Conservation (phyloP, 1,140 invertebrate species). For the Drosophila pseudoananassae region DNA sequence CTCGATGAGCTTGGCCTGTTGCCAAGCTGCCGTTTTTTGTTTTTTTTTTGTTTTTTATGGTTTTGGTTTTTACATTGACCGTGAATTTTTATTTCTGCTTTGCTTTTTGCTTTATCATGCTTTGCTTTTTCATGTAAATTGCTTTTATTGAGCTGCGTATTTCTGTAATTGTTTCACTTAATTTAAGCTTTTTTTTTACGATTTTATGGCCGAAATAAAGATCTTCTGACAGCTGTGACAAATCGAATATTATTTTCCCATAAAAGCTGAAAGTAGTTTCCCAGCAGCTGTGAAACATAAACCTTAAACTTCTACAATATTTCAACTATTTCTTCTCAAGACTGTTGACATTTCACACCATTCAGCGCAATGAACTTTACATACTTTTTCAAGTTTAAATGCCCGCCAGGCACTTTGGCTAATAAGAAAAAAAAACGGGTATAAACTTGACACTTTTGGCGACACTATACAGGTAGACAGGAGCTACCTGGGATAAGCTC, state of each 20-base stretch:
- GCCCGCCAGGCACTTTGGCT: constrained; percentile 65
- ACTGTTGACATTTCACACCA: constrained; percentile 62
- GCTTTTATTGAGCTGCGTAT: constrained; percentile 22
- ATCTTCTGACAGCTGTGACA: constrained; percentile 32
- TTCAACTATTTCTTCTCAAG: constrained; percentile 17
- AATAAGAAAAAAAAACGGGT: constrained; percentile 57
- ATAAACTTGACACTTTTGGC: constrained; percentile 58
- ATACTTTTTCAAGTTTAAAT: constrained; percentile 75
- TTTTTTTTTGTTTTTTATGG: constrained; percentile 33
- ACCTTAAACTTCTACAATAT: not conserved
- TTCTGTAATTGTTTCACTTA: constrained; percentile 61
- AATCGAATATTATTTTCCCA: constrained; percentile 29
- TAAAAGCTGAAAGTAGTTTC: constrained; percentile 31
- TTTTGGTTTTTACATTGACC: constrained; percentile 69
- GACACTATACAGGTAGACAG: constrained; percentile 32
- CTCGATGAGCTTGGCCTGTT: constrained; percentile 69
- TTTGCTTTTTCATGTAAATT: constrained; percentile 42
- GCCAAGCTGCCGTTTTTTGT: constrained; percentile 60
- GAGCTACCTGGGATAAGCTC: not conserved
- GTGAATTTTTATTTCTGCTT: constrained; percentile 57
- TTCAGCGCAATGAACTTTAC: constrained; percentile 72
- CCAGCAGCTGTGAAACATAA: constrained; percentile 18
- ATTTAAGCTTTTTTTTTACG: constrained; percentile 10
- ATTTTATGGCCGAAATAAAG: constrained; percentile 7
- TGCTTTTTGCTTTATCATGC: not conserved